A percentile compares a stretch with the other conserved stretches of the same genome.
phyloP scores from a whole-genome alignment of 2,888 invertebrate genomes.

The Erebia palarica region DNA sequence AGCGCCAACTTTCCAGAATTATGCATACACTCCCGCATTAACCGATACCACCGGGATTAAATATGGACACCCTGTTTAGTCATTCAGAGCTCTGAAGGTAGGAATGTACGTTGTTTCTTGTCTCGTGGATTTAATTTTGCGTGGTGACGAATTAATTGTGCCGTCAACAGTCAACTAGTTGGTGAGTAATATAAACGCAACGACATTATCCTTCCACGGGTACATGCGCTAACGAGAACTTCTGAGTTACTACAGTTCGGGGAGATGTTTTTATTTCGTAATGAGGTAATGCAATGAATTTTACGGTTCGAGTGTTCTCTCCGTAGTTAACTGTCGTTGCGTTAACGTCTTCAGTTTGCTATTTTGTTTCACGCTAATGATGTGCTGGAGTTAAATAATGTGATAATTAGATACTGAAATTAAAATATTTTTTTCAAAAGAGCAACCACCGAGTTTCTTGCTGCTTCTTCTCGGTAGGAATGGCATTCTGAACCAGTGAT shows the following conservation, averaged over 20 bases:
- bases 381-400: slow-evolving; percentile 11
- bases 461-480: too few relatives aligned
- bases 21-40: slow-evolving; percentile 44
- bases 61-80: slow-evolving; percentile 46
- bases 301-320: neutral
- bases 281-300: slow-evolving; percentile 7
- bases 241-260: slow-evolving; percentile 11
- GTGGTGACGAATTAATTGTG: slow-evolving; percentile 41
- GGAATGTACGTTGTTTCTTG: slow-evolving; percentile 38
- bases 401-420: slow-evolving; percentile 6
- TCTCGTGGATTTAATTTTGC: slow-evolving; percentile 41
- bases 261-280: slow-evolving; percentile 20
- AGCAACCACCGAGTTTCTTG: too few relatives aligned
- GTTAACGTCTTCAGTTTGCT: slow-evolving; percentile 4
- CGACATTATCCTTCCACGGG: slow-evolving; percentile 29
- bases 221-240: slow-evolving; percentile 20
- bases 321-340: slow-evolving; percentile 7
- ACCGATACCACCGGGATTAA: slow-evolving; percentile 42
- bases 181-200: slow-evolving; percentile 38
- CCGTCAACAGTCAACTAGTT: slow-evolving; percentile 32
- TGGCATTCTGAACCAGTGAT: too few relatives aligned
- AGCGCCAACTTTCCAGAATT: slow-evolving; percentile 42
- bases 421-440: too few relatives aligned
- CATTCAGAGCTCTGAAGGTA: slow-evolving; percentile 42
- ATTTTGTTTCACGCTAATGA: slow-evolving; percentile 10